These are phyloP conservation scores for Morone saxatilis DNA, from an alignment of 2,113 vertebrate species.

Conservation along the genomic window DNA sequence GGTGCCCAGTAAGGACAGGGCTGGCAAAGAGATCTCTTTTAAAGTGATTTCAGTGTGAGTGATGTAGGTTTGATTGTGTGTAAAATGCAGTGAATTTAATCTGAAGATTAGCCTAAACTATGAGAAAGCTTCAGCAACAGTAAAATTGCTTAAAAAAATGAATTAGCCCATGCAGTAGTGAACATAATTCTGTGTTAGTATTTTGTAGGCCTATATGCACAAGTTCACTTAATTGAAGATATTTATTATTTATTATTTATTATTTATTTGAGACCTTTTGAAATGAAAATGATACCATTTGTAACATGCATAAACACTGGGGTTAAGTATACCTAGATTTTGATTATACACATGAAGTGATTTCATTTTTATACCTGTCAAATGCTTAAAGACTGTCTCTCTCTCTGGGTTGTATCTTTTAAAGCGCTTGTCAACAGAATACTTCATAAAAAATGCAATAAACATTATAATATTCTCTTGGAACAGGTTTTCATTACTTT, in stretches of 20 bases:
- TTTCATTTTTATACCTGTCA: neutral
- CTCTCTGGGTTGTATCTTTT: neutral
- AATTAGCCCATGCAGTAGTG: neutral
- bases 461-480: neutral
- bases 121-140: neutral
- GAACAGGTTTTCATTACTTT: slow-evolving; percentile 7
- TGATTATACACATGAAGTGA: neutral
- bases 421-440: neutral
- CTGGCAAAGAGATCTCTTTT: neutral
- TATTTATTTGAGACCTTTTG: slow-evolving; percentile 4
- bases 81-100: neutral
- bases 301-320: too few relatives aligned
- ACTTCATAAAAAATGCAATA: neutral
- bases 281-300: neutral
- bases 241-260: neutral
- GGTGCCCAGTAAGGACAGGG: neutral
- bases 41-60: neutral
- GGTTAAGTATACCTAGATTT: neutral
- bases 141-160: neutral
- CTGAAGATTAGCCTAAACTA: neutral
- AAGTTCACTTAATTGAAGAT: neutral
- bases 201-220: neutral
- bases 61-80: neutral
- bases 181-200: neutral
- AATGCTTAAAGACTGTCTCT: neutral